Conservation (phyloP, 2,113 vertebrate species). For the Diglossa brunneiventris region DNA sequence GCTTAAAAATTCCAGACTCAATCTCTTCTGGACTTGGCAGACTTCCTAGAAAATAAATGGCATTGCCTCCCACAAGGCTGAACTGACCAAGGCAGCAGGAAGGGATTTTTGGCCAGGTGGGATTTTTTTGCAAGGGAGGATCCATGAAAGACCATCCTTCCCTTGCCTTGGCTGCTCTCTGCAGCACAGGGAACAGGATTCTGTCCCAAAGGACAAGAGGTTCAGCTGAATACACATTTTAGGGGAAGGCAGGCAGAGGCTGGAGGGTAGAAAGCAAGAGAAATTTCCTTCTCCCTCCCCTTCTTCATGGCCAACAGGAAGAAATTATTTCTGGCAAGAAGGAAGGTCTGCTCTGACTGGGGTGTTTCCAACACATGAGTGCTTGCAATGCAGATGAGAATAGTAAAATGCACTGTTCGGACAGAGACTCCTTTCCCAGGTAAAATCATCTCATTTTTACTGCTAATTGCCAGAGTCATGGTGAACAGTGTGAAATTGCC, state of each 20-base stretch:
- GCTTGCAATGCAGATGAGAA: background rate
- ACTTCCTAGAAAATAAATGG: background rate
- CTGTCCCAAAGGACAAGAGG: rapidly evolving
- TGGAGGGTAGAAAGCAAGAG: background rate
- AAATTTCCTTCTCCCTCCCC: background rate
- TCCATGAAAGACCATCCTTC: background rate
- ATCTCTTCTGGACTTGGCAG: background rate
- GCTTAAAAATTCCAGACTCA: background rate
- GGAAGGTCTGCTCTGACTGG: background rate
- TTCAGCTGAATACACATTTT: rapidly evolving
- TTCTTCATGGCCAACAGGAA: background rate
- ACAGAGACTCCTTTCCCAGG: background rate
- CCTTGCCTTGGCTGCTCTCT: background rate
- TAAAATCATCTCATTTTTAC: slow-evolving; percentile 21
- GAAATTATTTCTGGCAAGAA: background rate
- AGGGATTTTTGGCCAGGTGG: background rate
- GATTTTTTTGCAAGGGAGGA: background rate
- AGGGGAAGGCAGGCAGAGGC: background rate
- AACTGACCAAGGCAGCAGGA: background rate
- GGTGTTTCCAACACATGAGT: background rate
- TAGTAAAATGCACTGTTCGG: background rate
- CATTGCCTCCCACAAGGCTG: rapidly evolving
- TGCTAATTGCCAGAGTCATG: background rate
- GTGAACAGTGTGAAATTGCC: background rate
- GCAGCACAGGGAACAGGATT: background rate